phyloP scores from a whole-genome alignment of 2,888 invertebrate genomes.

The Meghimatium bilineatum region DNA sequence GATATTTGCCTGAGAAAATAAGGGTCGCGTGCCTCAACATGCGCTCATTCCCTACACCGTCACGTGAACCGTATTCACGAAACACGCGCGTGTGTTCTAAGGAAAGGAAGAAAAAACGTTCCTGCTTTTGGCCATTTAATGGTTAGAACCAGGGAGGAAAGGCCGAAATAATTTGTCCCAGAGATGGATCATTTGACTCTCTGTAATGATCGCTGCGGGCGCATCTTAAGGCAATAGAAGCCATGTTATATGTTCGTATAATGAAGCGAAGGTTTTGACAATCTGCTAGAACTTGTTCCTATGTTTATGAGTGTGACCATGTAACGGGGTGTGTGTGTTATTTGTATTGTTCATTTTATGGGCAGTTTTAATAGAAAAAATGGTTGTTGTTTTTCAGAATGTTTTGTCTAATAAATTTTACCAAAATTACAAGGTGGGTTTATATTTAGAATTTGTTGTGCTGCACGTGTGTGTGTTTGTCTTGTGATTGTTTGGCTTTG shows the following conservation, averaged over 20 bases:
- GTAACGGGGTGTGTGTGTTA: too few species aligned
- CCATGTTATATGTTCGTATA: constrained; percentile 10
- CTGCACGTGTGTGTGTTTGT: background rate
- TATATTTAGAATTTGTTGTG: background rate
- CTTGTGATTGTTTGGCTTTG: background rate
- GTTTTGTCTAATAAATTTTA: too few species aligned
- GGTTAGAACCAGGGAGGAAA: background rate
- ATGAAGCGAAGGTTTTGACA: constrained; percentile 21
- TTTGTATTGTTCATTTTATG: background rate
- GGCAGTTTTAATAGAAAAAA: background rate
- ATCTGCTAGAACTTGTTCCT: constrained; percentile 4
- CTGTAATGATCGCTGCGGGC: constrained; percentile 20
- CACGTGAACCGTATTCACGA: constrained; percentile 18
- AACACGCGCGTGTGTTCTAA: background rate
- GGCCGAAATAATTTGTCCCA: constrained; percentile 32
- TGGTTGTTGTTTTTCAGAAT: background rate
- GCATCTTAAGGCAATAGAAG: background rate
- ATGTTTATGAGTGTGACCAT: constrained; percentile 5
- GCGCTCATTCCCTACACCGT: background rate
- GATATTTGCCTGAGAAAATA: constrained; percentile 22
- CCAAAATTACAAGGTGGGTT: too few species aligned
- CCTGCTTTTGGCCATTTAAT: constrained; percentile 25
- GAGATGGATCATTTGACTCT: constrained; percentile 15
- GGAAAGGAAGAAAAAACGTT: background rate
- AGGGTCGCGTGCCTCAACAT: constrained; percentile 22